Conservation (phyloP, 2,888 invertebrate species). For the Melanophora roralis region DNA sequence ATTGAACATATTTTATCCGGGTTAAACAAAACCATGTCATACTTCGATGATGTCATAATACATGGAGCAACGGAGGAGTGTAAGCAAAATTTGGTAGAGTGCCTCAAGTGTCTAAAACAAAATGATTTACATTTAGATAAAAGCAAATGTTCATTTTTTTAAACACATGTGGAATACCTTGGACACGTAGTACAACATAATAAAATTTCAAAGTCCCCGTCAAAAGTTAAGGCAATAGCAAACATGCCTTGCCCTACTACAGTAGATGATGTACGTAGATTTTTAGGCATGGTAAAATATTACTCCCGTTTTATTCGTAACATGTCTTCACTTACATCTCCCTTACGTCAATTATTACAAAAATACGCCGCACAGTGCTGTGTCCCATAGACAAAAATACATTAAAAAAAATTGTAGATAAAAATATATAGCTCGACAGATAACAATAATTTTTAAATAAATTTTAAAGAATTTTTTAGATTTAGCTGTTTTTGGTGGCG, state of each 20-base stretch:
- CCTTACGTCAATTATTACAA: too few species aligned
- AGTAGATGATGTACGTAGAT: not conserved
- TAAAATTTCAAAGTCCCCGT: not conserved
- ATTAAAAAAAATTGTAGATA: too few species aligned
- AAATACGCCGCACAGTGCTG: too few species aligned
- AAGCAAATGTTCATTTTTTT: not conserved
- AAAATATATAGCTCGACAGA: too few species aligned
- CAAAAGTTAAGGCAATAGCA: not conserved
- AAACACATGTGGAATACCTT: not conserved
- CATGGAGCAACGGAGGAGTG: conserved; percentile 47
- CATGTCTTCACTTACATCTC: not conserved
- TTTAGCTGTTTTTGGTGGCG: too few species aligned
- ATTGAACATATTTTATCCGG: conserved; percentile 58
- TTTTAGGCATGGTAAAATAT: not conserved
- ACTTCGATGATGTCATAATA: conserved; percentile 29
- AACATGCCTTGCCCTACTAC: not conserved
- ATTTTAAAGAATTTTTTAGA: too few species aligned
- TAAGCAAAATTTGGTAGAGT: conserved; percentile 27
- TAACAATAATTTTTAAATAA: too few species aligned
- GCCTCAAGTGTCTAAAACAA: conserved; percentile 3
- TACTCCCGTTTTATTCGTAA: not conserved
- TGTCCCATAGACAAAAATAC: too few species aligned
- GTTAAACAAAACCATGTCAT: conserved; percentile 47
- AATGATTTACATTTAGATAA: not conserved
- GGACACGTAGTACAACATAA: not conserved